Conservation (phyloP, 2,797 vertebrate genomes). For the Sternotherus odoratus region DNA sequence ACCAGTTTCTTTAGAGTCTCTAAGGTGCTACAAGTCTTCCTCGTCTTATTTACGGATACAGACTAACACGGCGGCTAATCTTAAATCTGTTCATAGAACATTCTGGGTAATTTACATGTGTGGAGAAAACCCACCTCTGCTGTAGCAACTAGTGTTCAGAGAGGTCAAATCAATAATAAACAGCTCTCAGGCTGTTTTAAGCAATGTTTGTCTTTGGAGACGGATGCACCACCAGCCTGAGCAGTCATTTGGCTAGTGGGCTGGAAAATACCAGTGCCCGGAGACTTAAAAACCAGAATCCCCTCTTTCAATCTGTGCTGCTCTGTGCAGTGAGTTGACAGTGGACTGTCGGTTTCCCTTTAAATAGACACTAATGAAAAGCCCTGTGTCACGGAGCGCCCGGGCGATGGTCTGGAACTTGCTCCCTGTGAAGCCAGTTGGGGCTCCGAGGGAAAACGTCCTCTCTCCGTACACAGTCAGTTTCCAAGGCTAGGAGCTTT, state of each 20-base stretch:
- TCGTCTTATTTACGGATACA: no score
- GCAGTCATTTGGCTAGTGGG: conserved; percentile 51
- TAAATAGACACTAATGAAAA: neutral
- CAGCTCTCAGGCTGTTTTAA: accelerated
- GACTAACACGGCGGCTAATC: no score
- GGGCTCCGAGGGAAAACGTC: no score
- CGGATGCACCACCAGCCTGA: conserved; percentile 36
- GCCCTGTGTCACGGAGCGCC: no score
- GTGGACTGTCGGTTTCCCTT: neutral
- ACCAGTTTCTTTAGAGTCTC: no score
- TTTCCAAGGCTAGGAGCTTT: no score
- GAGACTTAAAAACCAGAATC: conserved; percentile 38
- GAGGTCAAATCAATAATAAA: neutral
- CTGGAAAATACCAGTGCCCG: conserved; percentile 70
- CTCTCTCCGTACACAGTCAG: no score
- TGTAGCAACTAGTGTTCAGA: neutral
- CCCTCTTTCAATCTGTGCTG: conserved; percentile 29
- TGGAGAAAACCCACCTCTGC: neutral
- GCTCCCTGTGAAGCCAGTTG: no score
- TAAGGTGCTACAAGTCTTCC: no score
- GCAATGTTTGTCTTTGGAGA: neutral
- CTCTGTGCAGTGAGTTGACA: neutral
- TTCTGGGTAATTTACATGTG: neutral
- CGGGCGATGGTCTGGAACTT: no score
- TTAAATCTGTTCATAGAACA: neutral